A percentile compares a stretch with the other conserved stretches of the same genome.
These are phyloP conservation scores for Himalopsyche kuldschensis DNA, from an alignment of 2,888 invertebrate genomes.

Conservation along the genomic window DNA sequence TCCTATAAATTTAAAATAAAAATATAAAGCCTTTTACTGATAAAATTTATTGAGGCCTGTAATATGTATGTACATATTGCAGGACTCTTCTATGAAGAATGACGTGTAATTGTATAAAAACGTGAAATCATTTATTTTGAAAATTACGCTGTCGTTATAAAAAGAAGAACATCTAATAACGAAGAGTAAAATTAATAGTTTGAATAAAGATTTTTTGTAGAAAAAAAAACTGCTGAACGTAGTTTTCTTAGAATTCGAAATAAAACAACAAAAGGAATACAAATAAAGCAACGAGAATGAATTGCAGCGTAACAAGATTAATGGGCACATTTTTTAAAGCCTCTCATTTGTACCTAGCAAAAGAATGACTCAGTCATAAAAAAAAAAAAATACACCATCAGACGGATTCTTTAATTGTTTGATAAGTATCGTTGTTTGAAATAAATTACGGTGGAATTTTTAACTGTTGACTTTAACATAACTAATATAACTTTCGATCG, in stretches of 20 bases:
- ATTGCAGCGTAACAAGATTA: conserved; percentile 1
- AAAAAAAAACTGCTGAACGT: background rate
- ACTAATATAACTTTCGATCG: too few species aligned
- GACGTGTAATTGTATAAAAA: too few species aligned
- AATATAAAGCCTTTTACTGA: too few species aligned
- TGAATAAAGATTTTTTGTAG: too few species aligned
- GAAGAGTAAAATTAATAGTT: too few species aligned
- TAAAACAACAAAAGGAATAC: background rate
- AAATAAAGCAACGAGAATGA: background rate
- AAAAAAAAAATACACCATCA: background rate
- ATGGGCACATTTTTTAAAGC: background rate
- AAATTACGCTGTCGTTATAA: background rate
- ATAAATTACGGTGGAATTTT: background rate
- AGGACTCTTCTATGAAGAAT: too few species aligned
- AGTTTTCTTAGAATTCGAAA: background rate
- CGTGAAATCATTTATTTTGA: too few species aligned
- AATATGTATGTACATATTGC: too few species aligned
- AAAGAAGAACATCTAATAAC: background rate
- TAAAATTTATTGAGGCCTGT: too few species aligned
- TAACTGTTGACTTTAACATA: too few species aligned
- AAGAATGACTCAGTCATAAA: background rate
- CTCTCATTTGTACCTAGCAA: background rate
- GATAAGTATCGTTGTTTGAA: background rate
- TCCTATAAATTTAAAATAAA: too few species aligned
- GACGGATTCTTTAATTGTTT: background rate